These are phyloP conservation scores for Brienomyrus brachyistius DNA, from an alignment of 2,113 vertebrate species.

Conservation along the genomic window DNA sequence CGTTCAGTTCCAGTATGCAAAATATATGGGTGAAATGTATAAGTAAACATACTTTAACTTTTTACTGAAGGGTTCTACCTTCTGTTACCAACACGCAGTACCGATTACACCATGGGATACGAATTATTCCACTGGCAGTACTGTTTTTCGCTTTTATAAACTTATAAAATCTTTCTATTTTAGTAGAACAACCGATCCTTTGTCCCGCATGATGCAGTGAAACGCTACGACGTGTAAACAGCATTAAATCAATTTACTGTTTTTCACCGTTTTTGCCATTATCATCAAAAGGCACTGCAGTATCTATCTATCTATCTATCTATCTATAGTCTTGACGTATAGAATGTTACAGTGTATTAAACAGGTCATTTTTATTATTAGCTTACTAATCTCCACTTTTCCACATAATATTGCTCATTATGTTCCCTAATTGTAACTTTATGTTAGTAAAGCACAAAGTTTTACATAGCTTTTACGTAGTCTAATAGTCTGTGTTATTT, in stretches of 20 bases:
- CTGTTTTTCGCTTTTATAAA: neutral
- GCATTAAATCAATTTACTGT: neutral
- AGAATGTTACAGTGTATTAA: too few species aligned
- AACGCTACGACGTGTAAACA: neutral
- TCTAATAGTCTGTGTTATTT: neutral
- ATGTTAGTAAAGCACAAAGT: too few species aligned
- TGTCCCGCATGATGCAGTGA: too few species aligned
- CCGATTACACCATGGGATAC: neutral
- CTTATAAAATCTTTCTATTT: neutral
- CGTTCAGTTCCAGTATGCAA: neutral
- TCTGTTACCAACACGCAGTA: neutral
- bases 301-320: neutral
- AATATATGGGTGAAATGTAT: neutral
- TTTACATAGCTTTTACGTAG: neutral
- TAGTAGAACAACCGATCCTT: neutral
- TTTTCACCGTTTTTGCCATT: neutral
- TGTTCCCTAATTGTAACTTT: neutral
- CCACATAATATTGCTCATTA: neutral
- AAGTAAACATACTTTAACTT: neutral
- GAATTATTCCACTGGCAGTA: neutral
- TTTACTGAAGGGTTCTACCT: neutral
- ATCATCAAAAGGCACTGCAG: neutral
- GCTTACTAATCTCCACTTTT: neutral
- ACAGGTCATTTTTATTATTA: neutral
- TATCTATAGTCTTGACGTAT: too few species aligned